Conservation (phyloP, 2,113 vertebrate species). For the Oceanites oceanicus region DNA sequence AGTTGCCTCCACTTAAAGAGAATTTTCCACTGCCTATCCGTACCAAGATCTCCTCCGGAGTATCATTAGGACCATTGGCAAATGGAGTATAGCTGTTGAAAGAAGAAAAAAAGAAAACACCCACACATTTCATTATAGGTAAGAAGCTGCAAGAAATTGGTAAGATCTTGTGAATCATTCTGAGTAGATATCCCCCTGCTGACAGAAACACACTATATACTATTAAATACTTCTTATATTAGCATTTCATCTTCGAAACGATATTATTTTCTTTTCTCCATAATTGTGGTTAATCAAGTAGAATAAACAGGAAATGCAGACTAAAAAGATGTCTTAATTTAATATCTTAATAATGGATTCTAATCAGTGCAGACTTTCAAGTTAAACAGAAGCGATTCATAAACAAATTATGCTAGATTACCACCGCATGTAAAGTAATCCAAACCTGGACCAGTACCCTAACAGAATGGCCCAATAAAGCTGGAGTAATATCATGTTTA, state of each 20-base stretch:
- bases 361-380: not conserved
- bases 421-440: not conserved
- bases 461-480: not conserved
- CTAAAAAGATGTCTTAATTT: not conserved
- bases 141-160: not conserved
- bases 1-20: slow-evolving; percentile 93
- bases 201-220: not conserved
- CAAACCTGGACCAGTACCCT: not conserved
- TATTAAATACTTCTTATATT: not conserved
- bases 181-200: not conserved
- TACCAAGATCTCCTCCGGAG: slow-evolving; percentile 93
- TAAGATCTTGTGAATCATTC: not conserved
- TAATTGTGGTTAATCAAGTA: not conserved
- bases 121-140: not conserved
- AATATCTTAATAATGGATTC: not conserved
- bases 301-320: not conserved
- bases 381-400: not conserved
- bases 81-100: slow-evolving; percentile 90
- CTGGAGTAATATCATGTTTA: not conserved
- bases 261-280: not conserved
- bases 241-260: not conserved
- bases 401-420: not conserved
- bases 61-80: slow-evolving; percentile 95
- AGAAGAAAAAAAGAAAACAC: not conserved
- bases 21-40: slow-evolving; percentile 96